Evolutionary conservation across 2,888 invertebrate species (phyloP).

Genomic region (Heterodera filipjevi): DNA sequence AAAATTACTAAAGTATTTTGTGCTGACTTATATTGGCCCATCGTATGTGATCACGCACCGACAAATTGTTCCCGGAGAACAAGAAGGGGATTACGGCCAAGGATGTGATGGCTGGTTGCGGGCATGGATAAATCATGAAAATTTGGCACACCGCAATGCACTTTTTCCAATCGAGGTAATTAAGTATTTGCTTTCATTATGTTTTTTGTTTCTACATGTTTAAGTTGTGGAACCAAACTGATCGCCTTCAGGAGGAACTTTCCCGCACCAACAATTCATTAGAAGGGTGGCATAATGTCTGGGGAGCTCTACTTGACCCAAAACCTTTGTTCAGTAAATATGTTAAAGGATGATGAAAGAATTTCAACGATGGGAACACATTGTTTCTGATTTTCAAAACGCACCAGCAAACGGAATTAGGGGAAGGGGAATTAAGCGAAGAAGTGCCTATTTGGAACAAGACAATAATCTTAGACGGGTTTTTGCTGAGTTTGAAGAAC

Average conservation of each 20-base stretch:
- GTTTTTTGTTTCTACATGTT: neutral
- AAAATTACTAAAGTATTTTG: too few species aligned
- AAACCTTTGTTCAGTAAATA: too few species aligned
- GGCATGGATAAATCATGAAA: conserved; percentile 4
- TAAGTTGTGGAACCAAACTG: conserved; percentile 2
- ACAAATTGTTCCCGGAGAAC: neutral
- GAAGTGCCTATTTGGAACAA: neutral
- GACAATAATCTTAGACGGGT: neutral
- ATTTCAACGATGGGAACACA: conserved; percentile 10
- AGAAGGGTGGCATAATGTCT: neutral
- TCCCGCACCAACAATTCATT: neutral
- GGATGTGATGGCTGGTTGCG: conserved; percentile 9
- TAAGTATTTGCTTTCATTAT: neutral
- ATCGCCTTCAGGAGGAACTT: neutral
- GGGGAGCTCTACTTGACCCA: neutral
- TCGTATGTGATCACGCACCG: conserved; percentile 6
- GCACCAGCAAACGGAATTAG: conserved; percentile 12
- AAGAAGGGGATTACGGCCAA: neutral
- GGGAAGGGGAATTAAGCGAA: neutral
- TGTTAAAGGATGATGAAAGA: conserved; percentile 8
- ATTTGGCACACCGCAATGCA: too few species aligned
- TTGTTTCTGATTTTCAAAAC: conserved; percentile 6
- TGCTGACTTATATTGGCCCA: too few species aligned
- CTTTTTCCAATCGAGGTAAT: conserved; percentile 15
- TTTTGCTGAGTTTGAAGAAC: neutral